These are phyloP conservation scores for Eleutherodactylus coqui DNA, from an alignment of 2,797 vertebrate species.

Conservation along the genomic window DNA sequence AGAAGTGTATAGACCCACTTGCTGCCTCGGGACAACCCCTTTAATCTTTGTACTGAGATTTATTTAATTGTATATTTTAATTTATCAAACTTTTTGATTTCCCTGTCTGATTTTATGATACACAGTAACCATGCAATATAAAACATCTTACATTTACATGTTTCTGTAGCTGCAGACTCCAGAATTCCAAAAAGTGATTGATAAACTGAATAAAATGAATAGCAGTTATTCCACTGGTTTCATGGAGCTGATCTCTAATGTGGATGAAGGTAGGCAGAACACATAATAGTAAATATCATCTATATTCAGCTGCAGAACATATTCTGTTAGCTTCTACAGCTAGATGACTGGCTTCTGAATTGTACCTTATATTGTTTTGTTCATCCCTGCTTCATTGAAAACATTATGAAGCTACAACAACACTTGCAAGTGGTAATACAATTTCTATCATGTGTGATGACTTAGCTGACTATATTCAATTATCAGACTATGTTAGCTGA, in stretches of 20 bases:
- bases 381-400: no score
- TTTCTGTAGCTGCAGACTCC: constrained; percentile 72
- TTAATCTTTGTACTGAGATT: not conserved
- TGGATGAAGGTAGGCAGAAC: constrained; percentile 70
- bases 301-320: no score
- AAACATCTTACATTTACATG: not conserved
- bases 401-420: no score
- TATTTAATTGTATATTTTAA: not conserved
- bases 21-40: no score
- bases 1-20: no score
- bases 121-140: not conserved
- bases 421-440: no score
- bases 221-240: constrained; percentile 78
- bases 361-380: no score
- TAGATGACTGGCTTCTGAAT: no score
- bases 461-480: no score
- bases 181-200: constrained; percentile 74
- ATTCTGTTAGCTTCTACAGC: not conserved
- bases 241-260: constrained; percentile 73
- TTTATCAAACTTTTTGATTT: not conserved
- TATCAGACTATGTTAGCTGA: no score
- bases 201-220: constrained; percentile 75
- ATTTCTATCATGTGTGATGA: no score
- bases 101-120: not conserved
- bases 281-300: no score